Evolutionary conservation across 1,140 invertebrate genomes (phyloP), one percentile per base, ranked within the genome.

Genomic region (Bombus confusus): DNA sequence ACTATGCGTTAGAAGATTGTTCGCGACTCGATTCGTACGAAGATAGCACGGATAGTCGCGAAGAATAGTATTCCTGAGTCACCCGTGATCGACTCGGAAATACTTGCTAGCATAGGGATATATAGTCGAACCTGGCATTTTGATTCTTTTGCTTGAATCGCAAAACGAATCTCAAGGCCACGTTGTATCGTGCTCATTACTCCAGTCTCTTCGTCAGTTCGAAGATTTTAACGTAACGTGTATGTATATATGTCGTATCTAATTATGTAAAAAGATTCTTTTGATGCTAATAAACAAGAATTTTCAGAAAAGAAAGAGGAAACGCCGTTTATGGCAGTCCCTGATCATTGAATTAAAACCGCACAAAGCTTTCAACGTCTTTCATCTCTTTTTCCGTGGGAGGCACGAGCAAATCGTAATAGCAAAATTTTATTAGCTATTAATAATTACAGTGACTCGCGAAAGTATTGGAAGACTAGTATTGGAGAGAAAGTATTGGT

Each of bases 111-210:
- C 43, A 22, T 86, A 75, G 41, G 8, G 28, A 37, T 62, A 71
- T 75, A 72, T 66, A 68, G 34, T 71, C 15, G 43, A 73, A 80
- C 87, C 85, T 88, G 87, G 85, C 81, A 84, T 88, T 88, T 59
- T 78, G 87, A 77, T 88, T 88, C 82, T 66, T 80, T 80, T 78
- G 39, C 64, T 66, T 66, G 5, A 8, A 22, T 59, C 37, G 52
- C 22, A 47, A 82, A 80, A 80, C 39, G 86, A 88, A 88, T 88
- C 87, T 87, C n/a, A 68, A 88, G 85, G 87, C 85, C 85, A 88
- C 39, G 85, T 87, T 62, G 62, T 62, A 31, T 76, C 59, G 52
- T 31, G n/a, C 52, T 68, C 52, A 28, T 37, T 62, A 34, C 25
- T 84, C 66, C 15, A 79, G 41, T 87, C 68, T 62, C 41, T 62